Conservation (phyloP, 2,888 invertebrate genomes). For the Agrilus biguttatus region DNA sequence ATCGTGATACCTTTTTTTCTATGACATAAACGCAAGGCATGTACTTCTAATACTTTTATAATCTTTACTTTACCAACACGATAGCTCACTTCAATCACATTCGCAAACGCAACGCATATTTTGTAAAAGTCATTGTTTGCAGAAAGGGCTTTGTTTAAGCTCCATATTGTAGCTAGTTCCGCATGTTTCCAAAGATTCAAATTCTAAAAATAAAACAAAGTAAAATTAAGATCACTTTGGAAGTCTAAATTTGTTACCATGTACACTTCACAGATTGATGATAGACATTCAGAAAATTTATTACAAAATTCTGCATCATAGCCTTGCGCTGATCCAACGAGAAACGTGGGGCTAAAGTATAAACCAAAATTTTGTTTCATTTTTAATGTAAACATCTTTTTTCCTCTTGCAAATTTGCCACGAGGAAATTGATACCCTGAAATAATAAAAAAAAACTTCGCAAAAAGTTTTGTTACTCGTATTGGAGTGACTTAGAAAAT, state of each 20-base stretch:
- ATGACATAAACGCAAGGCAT: slow-evolving; percentile 29
- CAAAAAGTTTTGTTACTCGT: too few species aligned
- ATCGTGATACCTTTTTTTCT: slow-evolving; percentile 21
- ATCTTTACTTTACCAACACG: slow-evolving; percentile 18
- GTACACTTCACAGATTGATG: slow-evolving; percentile 28
- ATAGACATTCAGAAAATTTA: slow-evolving; percentile 31
- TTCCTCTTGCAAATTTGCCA: slow-evolving; percentile 14
- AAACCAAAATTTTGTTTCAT: slow-evolving; percentile 23
- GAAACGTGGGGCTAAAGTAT: slow-evolving; percentile 17
- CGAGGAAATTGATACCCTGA: slow-evolving; percentile 27
- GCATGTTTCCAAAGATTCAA: slow-evolving; percentile 32
- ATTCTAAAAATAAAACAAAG: slow-evolving; percentile 11
- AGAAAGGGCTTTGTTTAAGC: slow-evolving; percentile 36
- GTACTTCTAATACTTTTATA: slow-evolving; percentile 26
- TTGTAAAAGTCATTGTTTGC: slow-evolving; percentile 38
- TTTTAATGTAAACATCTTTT: slow-evolving; percentile 18
- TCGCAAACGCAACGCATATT: slow-evolving; percentile 39
- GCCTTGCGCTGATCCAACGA: slow-evolving; percentile 18
- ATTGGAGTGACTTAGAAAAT: too few species aligned
- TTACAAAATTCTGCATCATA: slow-evolving; percentile 30
- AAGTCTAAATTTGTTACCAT: slow-evolving; percentile 19
- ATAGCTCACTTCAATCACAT: slow-evolving; percentile 32
- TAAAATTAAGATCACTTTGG: not conserved
- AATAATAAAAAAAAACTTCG: not conserved
- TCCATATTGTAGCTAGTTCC: slow-evolving; percentile 41